Evolutionary conservation across 2,888 invertebrate genomes (phyloP).

Genomic region (Tyria jacobaeae): DNA sequence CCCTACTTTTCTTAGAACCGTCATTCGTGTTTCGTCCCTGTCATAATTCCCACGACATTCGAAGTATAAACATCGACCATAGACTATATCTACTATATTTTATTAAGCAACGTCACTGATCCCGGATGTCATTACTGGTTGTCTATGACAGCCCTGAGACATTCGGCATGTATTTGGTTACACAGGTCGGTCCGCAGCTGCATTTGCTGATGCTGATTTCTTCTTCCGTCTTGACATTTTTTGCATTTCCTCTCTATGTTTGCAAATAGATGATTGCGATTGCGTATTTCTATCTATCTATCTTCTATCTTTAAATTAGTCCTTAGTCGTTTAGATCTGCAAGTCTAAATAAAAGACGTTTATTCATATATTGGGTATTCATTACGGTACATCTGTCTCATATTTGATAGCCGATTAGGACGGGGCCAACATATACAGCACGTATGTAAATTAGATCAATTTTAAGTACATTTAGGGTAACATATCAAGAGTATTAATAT

Average conservation of each 20-base stretch:
- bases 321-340: background rate
- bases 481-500: too few relatives aligned
- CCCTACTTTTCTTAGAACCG: background rate
- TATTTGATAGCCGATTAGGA: too few relatives aligned
- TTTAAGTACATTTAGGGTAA: too few relatives aligned
- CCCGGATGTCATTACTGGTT: conserved; percentile 12
- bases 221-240: conserved; percentile 17
- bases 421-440: too few relatives aligned
- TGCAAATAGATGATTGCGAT: conserved; percentile 7
- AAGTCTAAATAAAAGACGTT: background rate
- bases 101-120: background rate
- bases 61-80: background rate
- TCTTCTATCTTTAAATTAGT: too few relatives aligned
- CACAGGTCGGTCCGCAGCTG: conserved; percentile 13
- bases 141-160: conserved; percentile 11
- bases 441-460: too few relatives aligned
- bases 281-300: background rate
- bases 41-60: background rate
- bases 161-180: background rate
- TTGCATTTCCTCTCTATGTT: conserved; percentile 13
- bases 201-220: background rate
- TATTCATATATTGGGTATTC: too few relatives aligned
- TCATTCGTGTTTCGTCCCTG: background rate
- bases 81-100: background rate
- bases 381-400: too few relatives aligned